Evolutionary conservation across 2,113 vertebrate species (phyloP), one percentile per base, ranked within the genome.

Genomic region (Morone chrysops): DNA sequence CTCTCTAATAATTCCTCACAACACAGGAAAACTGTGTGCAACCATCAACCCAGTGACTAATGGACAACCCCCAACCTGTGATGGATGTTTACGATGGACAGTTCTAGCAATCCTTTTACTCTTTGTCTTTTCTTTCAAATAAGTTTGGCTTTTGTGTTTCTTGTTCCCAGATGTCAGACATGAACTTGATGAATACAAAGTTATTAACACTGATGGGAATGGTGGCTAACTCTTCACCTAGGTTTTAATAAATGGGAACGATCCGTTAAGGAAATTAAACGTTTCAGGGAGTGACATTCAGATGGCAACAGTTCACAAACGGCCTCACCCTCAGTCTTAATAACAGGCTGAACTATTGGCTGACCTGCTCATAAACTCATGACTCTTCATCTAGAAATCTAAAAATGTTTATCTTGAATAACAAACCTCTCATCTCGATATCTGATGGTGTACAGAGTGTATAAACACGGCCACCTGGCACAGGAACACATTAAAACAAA

Each of bases 401-500:
- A 18, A 57, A 69, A 74, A 9, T 0, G 0, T 80, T 86, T 51
- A 79, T 75, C 48, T 56, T 17, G 36, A 36, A 41, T 6, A 57
- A 43, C 75, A 79, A 68, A 57, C 61, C 54, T 75, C 61, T 59
- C 67, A 8, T 65, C 25, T 50, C 68, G 5, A 45, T 59, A 81
- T 75, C 54, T 53, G 41, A 50, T 54, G 57, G 53, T 47, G 66
- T 20, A 5, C 22, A 13, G 36, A 38, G 40, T 72, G 59, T 18
- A 16, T 47, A 78, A 53, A 76, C 43, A 77, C 62, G 65, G 9
- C 45, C 57, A 72, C 66, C 54, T 68, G 79, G 86, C 40, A 53
- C 40, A 57, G 61, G 41, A 57, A 70, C 74, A 54, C 48, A 38
- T 48, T 75, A n/a, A 80, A 65, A 80, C 8, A 71, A 63, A 86